Conservation (phyloP, 92 coral and sea anemone genomes). For the Palythoa caribaeorum region DNA sequence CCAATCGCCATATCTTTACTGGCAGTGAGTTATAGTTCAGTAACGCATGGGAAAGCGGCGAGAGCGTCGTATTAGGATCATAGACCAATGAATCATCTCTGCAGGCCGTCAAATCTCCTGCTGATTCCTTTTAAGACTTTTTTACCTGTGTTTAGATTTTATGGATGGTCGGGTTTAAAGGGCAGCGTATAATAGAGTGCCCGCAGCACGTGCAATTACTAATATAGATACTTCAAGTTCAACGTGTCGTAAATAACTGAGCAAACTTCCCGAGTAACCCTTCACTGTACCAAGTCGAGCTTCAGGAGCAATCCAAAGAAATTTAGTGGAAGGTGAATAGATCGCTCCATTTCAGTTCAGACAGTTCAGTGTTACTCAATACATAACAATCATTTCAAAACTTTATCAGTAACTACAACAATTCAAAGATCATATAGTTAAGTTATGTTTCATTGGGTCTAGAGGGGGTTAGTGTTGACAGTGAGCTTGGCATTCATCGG, state of each 20-base stretch:
- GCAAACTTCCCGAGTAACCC: neutral
- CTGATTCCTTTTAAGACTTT: constrained; percentile 4
- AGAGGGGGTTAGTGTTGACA: neutral
- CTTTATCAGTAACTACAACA: neutral
- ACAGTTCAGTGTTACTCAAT: neutral
- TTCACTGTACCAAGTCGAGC: neutral
- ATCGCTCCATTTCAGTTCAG: neutral
- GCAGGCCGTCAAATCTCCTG: constrained; percentile 7
- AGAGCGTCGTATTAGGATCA: neutral
- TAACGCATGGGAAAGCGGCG: neutral
- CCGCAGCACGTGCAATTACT: constrained; percentile 20
- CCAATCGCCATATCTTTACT: neutral
- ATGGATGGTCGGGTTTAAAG: constrained; percentile 14
- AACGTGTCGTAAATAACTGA: constrained; percentile 14
- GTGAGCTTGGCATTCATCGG: neutral
- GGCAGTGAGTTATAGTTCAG: neutral
- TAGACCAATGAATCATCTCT: neutral
- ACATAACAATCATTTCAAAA: neutral
- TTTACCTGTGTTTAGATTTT: constrained; percentile 30
- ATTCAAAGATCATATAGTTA: neutral
- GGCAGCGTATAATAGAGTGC: neutral
- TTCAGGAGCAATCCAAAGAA: neutral
- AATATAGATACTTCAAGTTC: neutral
- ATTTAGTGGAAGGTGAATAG: neutral
- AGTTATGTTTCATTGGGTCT: constrained; percentile 13